Evolutionary conservation across 2,113 vertebrate species (phyloP).

Genomic region (Tauraco erythrolophus): DNA sequence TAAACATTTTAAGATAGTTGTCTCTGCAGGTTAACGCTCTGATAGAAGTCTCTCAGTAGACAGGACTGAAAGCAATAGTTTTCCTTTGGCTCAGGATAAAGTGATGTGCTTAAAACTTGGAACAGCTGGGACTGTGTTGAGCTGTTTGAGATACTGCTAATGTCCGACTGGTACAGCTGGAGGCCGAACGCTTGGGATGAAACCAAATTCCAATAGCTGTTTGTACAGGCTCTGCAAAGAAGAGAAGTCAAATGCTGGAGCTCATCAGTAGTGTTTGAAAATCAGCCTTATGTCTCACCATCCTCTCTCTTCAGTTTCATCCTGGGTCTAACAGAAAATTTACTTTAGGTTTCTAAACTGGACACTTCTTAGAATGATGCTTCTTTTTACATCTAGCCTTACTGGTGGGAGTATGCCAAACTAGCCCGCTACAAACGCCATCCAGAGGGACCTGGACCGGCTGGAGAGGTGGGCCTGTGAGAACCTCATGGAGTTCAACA

Average conservation of each 20-base stretch:
- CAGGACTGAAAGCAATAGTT: background rate
- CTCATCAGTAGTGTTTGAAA: background rate
- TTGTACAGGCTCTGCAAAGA: background rate
- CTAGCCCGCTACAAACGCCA: background rate
- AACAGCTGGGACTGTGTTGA: background rate
- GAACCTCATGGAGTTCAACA: too few species aligned
- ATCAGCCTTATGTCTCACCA: accelerated
- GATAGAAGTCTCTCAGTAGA: background rate
- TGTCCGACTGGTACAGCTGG: background rate
- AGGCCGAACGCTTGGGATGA: background rate
- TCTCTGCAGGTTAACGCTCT: background rate
- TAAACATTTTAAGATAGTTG: background rate
- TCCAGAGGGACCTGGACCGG: too few species aligned
- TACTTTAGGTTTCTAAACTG: background rate
- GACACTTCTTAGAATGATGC: too few species aligned
- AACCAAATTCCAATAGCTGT: background rate
- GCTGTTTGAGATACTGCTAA: background rate
- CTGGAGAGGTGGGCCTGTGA: too few species aligned
- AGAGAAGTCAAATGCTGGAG: background rate
- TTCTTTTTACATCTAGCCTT: background rate
- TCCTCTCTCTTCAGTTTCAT: background rate
- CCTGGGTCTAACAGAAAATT: background rate
- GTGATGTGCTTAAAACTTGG: background rate
- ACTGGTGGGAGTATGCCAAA: background rate
- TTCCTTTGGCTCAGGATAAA: background rate